Conservation (phyloP, 2,888 invertebrate genomes). For the Hypena proboscidalis region DNA sequence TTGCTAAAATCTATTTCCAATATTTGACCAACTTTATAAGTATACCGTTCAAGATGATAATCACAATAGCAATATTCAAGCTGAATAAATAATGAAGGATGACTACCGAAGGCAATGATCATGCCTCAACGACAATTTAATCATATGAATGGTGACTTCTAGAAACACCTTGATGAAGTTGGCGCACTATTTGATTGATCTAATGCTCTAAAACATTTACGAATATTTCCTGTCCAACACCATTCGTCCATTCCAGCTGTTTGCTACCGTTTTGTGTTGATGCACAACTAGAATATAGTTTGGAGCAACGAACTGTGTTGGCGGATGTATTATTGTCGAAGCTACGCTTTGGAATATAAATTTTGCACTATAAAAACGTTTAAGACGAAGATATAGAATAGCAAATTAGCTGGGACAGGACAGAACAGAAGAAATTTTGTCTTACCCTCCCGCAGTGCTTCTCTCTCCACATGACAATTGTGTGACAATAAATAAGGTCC, state of each 20-base stretch:
- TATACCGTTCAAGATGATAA: too few species aligned
- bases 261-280: conserved; percentile 34
- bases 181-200: neutral
- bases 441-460: too few species aligned
- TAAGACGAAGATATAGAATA: neutral
- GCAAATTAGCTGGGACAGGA: too few species aligned
- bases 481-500: too few species aligned
- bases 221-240: conserved; percentile 17
- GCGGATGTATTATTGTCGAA: conserved; percentile 35
- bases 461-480: too few species aligned
- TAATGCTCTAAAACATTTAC: conserved; percentile 13
- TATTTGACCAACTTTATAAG: too few species aligned
- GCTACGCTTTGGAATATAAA: conserved; percentile 23
- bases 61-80: too few species aligned
- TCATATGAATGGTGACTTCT: neutral
- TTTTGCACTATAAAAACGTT: neutral
- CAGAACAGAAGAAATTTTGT: too few species aligned
- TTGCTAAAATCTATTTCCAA: too few species aligned
- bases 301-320: conserved; percentile 40
- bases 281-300: conserved; percentile 35
- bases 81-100: too few species aligned
- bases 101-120: too few species aligned
- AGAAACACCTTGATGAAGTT: neutral
- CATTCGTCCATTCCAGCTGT: conserved; percentile 24
- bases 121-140: too few species aligned